phyloP scores from a whole-genome alignment of 2,888 invertebrate genomes.

The Acrobasis suavella region DNA sequence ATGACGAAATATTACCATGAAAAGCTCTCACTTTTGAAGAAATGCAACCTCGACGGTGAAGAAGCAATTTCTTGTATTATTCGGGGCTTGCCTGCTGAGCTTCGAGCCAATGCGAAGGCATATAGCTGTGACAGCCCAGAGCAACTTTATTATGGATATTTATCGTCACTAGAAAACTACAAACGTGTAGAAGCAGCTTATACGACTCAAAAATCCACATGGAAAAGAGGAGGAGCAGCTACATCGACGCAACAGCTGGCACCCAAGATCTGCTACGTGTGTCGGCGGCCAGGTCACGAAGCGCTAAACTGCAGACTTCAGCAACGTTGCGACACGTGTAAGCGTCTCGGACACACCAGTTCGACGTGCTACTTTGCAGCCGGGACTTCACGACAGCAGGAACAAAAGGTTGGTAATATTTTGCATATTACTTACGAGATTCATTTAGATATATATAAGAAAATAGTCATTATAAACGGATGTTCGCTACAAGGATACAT shows the following conservation, averaged over 20 bases:
- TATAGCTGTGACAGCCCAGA: slow-evolving; percentile 33
- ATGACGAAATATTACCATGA: slow-evolving; percentile 46
- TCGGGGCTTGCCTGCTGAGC: slow-evolving; percentile 31
- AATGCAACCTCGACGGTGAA: slow-evolving; percentile 32
- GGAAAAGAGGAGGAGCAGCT: slow-evolving; percentile 6
- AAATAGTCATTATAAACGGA: too few relatives aligned
- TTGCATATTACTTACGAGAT: slow-evolving; percentile 3
- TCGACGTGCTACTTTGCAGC: slow-evolving; percentile 29
- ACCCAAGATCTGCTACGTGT: slow-evolving; percentile 30
- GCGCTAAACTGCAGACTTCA: slow-evolving; percentile 15
- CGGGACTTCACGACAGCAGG: slow-evolving; percentile 9
- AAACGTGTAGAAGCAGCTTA: slow-evolving; percentile 23
- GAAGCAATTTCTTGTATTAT: slow-evolving; percentile 37
- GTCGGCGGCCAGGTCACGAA: slow-evolving; percentile 30
- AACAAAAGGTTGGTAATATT: slow-evolving; percentile 25
- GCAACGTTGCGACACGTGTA: slow-evolving; percentile 23
- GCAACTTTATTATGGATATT: slow-evolving; percentile 34
- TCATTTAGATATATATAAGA: slow-evolving; percentile 24
- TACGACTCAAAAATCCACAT: neutral
- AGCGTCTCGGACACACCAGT: slow-evolving; percentile 26
- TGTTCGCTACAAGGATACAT: slow-evolving; percentile 26
- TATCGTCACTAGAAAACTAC: slow-evolving; percentile 32
- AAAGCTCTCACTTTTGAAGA: slow-evolving; percentile 37
- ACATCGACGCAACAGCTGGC: slow-evolving; percentile 26
- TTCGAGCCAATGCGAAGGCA: slow-evolving; percentile 37